Percentiles rank a stretch among this genome's conserved stretches.
These are phyloP conservation scores for Alcis repandata DNA, from an alignment of 2,888 invertebrate species.

Conservation along the genomic window DNA sequence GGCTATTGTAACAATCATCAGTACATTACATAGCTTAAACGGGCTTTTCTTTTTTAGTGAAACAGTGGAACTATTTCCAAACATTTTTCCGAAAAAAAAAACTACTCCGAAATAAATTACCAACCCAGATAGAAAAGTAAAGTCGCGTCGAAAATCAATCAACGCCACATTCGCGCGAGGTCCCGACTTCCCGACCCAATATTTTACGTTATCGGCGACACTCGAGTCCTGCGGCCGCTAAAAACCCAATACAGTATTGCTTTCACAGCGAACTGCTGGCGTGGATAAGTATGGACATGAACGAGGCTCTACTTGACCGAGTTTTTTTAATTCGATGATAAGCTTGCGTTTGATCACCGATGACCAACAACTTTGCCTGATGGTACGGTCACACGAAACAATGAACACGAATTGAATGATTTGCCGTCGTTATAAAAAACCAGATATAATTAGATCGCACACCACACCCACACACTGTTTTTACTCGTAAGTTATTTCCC, in stretches of 20 bases:
- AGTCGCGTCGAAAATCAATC: slow-evolving; percentile 72
- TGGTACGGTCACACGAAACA: no score
- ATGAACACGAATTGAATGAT: no score
- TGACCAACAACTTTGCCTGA: no score
- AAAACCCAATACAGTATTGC: slow-evolving; percentile 86
- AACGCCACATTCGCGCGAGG: slow-evolving; percentile 68
- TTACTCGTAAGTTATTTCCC: no score
- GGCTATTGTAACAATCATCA: no score
- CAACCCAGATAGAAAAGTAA: slow-evolving; percentile 52
- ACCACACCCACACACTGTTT: no score
- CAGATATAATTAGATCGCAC: no score
- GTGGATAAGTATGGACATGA: slow-evolving; percentile 60
- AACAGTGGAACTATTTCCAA: background rate
- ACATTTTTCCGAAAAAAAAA: background rate
- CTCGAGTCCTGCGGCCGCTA: slow-evolving; percentile 73
- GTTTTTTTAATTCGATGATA: no score
- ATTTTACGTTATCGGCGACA: slow-evolving; percentile 70
- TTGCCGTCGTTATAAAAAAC: no score
- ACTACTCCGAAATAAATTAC: slow-evolving; percentile 18
- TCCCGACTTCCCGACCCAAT: slow-evolving; percentile 75
- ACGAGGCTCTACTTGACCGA: background rate
- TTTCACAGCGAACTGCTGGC: slow-evolving; percentile 79
- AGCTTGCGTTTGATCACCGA: no score
- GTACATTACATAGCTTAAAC: no score
- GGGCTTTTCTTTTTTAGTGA: no score